Conservation (phyloP, 2,888 invertebrate genomes). For the Oxycera nigricornis region DNA sequence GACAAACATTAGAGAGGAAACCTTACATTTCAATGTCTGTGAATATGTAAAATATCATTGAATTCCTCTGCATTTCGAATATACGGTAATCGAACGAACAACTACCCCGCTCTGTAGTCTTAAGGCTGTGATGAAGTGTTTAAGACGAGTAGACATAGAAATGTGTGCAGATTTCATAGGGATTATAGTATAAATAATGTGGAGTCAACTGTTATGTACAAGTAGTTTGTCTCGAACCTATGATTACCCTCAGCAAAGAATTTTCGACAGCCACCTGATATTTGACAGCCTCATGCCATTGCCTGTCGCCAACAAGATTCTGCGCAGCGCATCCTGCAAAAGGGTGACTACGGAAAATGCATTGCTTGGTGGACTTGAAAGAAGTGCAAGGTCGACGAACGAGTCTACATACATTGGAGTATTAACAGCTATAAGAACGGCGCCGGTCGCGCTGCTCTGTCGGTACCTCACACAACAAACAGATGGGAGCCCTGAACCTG, state of each 20-base stretch:
- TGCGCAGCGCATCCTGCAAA: not conserved
- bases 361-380: constrained; percentile 51
- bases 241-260: constrained; percentile 22
- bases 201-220: constrained; percentile 4
- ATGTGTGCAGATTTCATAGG: not conserved
- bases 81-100: constrained; percentile 27
- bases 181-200: constrained; percentile 7
- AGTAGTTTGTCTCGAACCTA: not conserved
- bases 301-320: not conserved
- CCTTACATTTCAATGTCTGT: too few relatives aligned
- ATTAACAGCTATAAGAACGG: not conserved
- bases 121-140: not conserved
- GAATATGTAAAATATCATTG: too few relatives aligned
- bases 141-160: not conserved
- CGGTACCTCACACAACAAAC: constrained; percentile 8
- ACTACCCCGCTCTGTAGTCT: not conserved
- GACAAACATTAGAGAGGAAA: too few relatives aligned
- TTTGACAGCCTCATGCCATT: constrained; percentile 4
- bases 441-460: not conserved
- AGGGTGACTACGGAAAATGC: constrained; percentile 23
- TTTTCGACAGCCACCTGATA: not conserved
- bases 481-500: constrained; percentile 3
- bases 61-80: too few relatives aligned
- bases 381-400: constrained; percentile 62
- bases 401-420: constrained; percentile 47